Percentiles rank a stretch among this genome's conserved stretches.
phyloP scores from a whole-genome alignment of 2,113 vertebrate species.

The Bufo bufo region DNA sequence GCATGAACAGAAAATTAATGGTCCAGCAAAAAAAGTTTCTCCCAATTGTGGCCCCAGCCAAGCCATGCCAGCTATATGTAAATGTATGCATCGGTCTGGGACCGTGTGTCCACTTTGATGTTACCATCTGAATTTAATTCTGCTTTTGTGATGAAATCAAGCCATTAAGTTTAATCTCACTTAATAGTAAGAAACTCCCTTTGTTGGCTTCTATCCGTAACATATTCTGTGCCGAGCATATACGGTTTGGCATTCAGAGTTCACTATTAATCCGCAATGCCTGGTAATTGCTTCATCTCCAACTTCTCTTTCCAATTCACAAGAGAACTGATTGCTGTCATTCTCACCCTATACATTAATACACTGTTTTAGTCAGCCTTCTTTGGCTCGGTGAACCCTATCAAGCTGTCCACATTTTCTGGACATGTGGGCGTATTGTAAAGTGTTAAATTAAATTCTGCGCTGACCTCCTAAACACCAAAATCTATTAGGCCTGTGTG shows the following conservation, averaged over 20 bases:
- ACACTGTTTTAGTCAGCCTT: conserved; percentile 77
- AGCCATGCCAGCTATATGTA: conserved; percentile 85
- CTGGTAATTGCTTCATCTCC: conserved; percentile 84
- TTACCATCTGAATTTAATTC: conserved; percentile 85
- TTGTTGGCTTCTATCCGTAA: conserved; percentile 85
- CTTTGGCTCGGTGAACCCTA: conserved; percentile 82
- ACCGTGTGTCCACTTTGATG: conserved; percentile 81
- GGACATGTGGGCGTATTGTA: conserved; percentile 83
- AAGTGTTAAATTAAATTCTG: conserved; percentile 79
- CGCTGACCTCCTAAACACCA: conserved; percentile 72
- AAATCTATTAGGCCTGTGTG: conserved; percentile 75
- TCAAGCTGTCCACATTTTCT: conserved; percentile 83
- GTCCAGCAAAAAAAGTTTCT: conserved; percentile 77
- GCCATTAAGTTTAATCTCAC: conserved; percentile 86
- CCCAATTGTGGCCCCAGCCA: conserved; percentile 73
- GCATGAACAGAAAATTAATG: conserved; percentile 80
- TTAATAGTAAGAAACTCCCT: conserved; percentile 83
- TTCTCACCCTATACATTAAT: conserved; percentile 82
- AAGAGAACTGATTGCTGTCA: conserved; percentile 80
- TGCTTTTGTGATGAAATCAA: conserved; percentile 84
- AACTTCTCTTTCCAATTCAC: conserved; percentile 80
- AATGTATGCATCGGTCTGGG: conserved; percentile 77
- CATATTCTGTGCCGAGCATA: conserved; percentile 83
- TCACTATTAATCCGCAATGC: conserved; percentile 83
- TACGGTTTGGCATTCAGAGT: conserved; percentile 82